Evolutionary conservation across 2,797 vertebrate genomes (phyloP).

Genomic region (Rhinoraja longicauda): DNA sequence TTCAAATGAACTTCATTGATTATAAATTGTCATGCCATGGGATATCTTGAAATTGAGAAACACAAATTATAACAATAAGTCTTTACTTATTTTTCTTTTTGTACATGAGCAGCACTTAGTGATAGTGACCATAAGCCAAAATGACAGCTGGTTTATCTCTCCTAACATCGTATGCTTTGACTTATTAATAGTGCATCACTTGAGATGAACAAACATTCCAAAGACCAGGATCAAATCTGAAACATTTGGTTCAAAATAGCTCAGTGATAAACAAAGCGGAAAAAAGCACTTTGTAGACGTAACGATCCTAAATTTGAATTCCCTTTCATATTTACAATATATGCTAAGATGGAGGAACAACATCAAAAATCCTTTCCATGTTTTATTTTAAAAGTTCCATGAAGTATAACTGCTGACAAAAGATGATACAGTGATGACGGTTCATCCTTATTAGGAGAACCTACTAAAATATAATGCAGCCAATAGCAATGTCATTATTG

Average conservation of each 20-base stretch:
- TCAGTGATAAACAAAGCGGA: background rate
- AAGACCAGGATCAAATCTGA: background rate
- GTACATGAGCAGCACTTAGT: background rate
- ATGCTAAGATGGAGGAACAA: background rate
- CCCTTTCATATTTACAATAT: background rate
- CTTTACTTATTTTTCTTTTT: background rate
- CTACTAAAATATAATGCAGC: constrained; percentile 3
- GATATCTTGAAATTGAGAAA: background rate
- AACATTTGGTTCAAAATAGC: background rate
- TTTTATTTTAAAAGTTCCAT: background rate
- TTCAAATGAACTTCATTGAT: background rate
- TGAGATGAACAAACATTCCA: background rate
- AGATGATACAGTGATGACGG: background rate
- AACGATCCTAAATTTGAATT: background rate
- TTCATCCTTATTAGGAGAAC: background rate
- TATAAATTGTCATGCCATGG: background rate
- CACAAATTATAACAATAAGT: background rate
- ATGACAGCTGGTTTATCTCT: background rate
- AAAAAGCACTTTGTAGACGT: background rate
- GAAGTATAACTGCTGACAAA: background rate
- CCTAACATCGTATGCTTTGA: background rate
- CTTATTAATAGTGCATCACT: background rate
- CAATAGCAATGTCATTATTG: background rate
- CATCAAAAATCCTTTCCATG: background rate
- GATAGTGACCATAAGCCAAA: background rate